Evolutionary conservation across 2,113 vertebrate genomes (phyloP).

Genomic region (Cygnus atratus): DNA sequence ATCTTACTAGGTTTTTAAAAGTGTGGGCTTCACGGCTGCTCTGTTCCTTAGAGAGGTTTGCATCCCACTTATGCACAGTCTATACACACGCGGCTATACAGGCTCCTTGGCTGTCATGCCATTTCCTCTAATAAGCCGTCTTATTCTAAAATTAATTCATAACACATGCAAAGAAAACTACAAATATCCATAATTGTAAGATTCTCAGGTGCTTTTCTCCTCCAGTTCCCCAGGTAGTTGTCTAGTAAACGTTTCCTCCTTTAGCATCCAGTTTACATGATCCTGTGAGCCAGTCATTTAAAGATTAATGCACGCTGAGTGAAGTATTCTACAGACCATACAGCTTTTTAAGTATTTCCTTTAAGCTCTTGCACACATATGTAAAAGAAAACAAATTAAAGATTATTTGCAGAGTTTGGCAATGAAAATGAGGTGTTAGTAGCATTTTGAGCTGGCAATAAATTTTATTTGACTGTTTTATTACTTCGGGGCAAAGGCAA

Average conservation of each 20-base stretch:
- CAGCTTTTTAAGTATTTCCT: slow-evolving; percentile 22
- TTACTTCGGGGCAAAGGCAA: slow-evolving; percentile 3
- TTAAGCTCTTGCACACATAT: slow-evolving; percentile 31
- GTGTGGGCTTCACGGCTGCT: background rate
- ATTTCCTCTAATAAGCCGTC: background rate
- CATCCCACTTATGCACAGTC: background rate
- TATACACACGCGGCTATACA: background rate
- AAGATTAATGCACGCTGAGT: background rate
- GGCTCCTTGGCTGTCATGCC: background rate
- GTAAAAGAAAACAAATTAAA: slow-evolving; percentile 58
- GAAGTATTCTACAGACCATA: background rate
- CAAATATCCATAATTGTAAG: background rate
- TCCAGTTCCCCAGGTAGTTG: background rate
- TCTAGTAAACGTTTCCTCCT: background rate
- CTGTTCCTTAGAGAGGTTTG: background rate
- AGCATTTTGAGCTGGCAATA: slow-evolving; percentile 52
- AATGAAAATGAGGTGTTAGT: slow-evolving; percentile 50
- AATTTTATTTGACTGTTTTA: slow-evolving; percentile 47
- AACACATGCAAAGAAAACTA: background rate
- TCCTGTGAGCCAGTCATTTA: background rate
- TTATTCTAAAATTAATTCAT: background rate
- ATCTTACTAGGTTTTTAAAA: background rate
- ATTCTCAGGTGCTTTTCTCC: background rate
- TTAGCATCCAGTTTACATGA: background rate
- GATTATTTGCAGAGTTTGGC: slow-evolving; percentile 50